A percentile compares a stretch with the other conserved stretches of the same genome.
Conservation (phyloP, 1,140 invertebrate genomes). For the Aradophagus sp. region DNA sequence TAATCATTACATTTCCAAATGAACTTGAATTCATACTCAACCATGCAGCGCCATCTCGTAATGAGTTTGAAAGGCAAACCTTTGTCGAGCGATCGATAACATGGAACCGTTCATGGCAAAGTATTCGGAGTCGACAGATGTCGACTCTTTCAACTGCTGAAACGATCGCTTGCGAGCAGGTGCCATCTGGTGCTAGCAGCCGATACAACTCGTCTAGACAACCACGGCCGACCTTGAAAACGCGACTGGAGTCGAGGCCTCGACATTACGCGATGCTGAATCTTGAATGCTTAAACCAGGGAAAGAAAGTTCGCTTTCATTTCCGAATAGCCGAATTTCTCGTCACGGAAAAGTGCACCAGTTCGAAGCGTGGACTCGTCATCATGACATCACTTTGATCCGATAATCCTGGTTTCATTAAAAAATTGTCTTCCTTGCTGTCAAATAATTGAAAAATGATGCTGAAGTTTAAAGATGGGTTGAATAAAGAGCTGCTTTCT, state of each 20-base stretch:
- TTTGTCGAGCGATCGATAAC: constrained; percentile 6
- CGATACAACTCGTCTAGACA: constrained; percentile 45
- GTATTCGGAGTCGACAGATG: constrained; percentile 1
- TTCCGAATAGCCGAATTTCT: constrained; percentile 19
- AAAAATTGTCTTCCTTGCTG: too few relatives aligned
- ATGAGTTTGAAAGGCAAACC: not conserved
- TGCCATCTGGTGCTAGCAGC: constrained; percentile 49
- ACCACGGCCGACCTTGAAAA: constrained; percentile 70
- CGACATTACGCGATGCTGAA: constrained; percentile 60
- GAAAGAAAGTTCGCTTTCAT: constrained; percentile 31
- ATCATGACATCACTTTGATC: not conserved
- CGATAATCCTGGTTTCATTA: too few relatives aligned
- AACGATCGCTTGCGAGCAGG: constrained; percentile 52
- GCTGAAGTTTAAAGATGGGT: too few relatives aligned
- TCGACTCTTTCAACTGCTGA: constrained; percentile 37
- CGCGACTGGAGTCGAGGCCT: constrained; percentile 67
- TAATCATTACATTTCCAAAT: too few relatives aligned
- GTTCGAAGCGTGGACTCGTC: not conserved
- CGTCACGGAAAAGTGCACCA: constrained; percentile 14
- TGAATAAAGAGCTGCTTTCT: too few relatives aligned
- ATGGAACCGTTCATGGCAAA: not conserved
- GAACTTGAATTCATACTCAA: too few relatives aligned
- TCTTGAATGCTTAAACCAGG: constrained; percentile 3
- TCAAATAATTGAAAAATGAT: too few relatives aligned
- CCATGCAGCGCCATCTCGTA: too few relatives aligned